phyloP scores from a whole-genome alignment of 2,113 vertebrate genomes.

The Gambusia affinis region DNA sequence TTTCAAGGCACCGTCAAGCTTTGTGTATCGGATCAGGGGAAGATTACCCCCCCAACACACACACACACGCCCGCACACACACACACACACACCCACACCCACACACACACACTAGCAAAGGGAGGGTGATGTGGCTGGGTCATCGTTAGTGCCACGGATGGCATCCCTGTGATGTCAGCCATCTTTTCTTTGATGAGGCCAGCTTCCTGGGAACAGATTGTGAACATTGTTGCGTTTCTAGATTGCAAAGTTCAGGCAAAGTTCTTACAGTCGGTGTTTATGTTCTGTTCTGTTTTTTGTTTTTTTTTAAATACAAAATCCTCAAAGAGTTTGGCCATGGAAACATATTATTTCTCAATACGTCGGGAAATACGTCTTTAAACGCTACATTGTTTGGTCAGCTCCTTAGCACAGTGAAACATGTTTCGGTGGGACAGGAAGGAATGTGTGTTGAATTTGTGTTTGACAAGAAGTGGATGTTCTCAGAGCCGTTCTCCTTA shows the following conservation, averaged over 20 bases:
- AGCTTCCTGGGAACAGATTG: conserved; percentile 62
- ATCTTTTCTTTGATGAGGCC: conserved; percentile 69
- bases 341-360: too few relatives aligned
- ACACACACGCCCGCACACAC: too few relatives aligned
- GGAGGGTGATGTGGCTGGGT: conserved; percentile 25
- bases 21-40: too few relatives aligned
- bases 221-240: conserved; percentile 15
- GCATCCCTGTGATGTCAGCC: conserved; percentile 60
- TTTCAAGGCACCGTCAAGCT: too few relatives aligned
- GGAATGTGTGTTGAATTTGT: too few relatives aligned
- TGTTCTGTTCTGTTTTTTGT: neutral
- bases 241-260: neutral
- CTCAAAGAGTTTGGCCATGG: too few relatives aligned
- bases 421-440: too few relatives aligned
- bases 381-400: too few relatives aligned
- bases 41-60: neutral
- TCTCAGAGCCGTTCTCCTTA: neutral
- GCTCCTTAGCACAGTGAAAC: too few relatives aligned
- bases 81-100: neutral
- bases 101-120: conserved; percentile 5
- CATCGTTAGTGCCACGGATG: conserved; percentile 37
- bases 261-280: neutral
- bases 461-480: too few relatives aligned
- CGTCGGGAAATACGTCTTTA: too few relatives aligned
- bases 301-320: too few relatives aligned